Base-by-base conservation (phyloP, 2,797 vertebrate genomes). In the Cetoscarus ocellatus region DNA sequence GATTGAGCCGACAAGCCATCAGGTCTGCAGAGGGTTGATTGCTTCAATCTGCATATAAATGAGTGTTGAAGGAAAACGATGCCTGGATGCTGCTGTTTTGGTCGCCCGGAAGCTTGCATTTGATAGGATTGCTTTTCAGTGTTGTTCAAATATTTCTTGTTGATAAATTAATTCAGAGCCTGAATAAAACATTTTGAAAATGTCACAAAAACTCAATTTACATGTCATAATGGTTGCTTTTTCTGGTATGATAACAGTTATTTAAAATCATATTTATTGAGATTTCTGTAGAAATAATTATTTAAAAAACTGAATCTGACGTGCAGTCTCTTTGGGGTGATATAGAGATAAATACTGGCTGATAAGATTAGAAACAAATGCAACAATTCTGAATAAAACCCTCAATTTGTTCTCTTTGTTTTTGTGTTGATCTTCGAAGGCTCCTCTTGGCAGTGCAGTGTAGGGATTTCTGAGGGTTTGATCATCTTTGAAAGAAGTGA, bases 41-140 rank as follows among this genome's bases (percentile, higher is more conserved):
- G 59, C 62, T 60, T 62, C 74, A 80, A 80, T 88, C 67, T 84
- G 72, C 80, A 85, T 84, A 52, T 67, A 86, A 73, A 91, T 84
- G 45, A 86, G 75, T 1, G 38, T 63, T 81, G 38, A 43, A 79
- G 62, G 51, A 10, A 58, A 77, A 73, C 1, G 1, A 6, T 44
- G 58, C 39, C 58, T 40, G 35, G 27, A 17, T 64, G 49, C 53
- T 15, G 10, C 74, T 17, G 62, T 15, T 34, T 52, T 56, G 63
- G 36, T 70, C 70, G 73, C 72, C 65, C 60, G 62, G 55, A 63
- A 49, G 69, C 70, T 14, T 6, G 27, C 52, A 86, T 80, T 66
- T 64, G 61, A 34, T 8, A 5, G 58, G 27, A 52, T 40, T 6
- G 49, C 35, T 51, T 68, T 50, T 42, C 18, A 63, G 55, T 64